These are phyloP conservation scores for Hippocampus zosterae DNA, from an alignment of 2,113 vertebrate genomes.

Conservation along the genomic window DNA sequence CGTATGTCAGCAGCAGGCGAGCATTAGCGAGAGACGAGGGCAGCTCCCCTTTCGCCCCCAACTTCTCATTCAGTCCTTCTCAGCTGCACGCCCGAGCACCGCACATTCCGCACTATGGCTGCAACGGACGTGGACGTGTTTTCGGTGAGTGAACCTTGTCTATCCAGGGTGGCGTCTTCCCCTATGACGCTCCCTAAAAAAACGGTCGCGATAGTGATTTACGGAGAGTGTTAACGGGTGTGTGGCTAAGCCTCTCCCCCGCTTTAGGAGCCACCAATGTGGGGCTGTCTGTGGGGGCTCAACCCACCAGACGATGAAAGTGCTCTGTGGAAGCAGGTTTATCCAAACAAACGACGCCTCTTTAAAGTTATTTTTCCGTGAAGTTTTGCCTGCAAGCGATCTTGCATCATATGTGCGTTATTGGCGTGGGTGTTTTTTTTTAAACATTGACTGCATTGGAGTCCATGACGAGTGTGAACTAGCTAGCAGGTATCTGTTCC, in stretches of 20 bases:
- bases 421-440: not conserved
- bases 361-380: not conserved
- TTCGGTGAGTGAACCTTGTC: constrained; percentile 72
- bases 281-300: constrained; percentile 26
- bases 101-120: constrained; percentile 79
- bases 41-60: constrained; percentile 57
- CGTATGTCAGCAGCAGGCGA: constrained; percentile 58
- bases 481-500: constrained; percentile 1
- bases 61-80: constrained; percentile 24
- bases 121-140: constrained; percentile 86
- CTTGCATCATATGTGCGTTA: not conserved
- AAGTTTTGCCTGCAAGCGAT: not conserved
- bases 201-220: constrained; percentile 23
- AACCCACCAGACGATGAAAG: constrained; percentile 38
- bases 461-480: not conserved
- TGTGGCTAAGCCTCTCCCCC: constrained; percentile 40
- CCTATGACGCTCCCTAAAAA: not conserved
- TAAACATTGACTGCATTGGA: not conserved
- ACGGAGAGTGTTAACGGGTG: not conserved
- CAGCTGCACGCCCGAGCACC: constrained; percentile 38
- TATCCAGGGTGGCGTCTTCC: not conserved
- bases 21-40: constrained; percentile 60
- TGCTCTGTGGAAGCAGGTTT: constrained; percentile 14
- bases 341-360: not conserved
- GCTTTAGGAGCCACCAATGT: constrained; percentile 28